These are phyloP conservation scores for Hypsopygia costalis DNA, from an alignment of 2,888 invertebrate genomes.

Conservation along the genomic window DNA sequence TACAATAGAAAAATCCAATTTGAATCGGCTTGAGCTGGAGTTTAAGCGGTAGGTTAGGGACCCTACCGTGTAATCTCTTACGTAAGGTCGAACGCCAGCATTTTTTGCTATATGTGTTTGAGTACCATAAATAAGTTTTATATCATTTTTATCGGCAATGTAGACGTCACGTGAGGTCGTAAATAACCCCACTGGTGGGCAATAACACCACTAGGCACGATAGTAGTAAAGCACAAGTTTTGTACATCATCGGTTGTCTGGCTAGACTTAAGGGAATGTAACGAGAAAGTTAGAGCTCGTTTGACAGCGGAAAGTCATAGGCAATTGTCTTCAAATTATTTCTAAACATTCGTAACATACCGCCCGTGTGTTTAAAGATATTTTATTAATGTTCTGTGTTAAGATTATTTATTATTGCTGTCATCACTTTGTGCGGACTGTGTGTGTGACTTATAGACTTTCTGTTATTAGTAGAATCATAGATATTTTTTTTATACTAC, in stretches of 20 bases:
- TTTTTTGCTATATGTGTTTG: neutral
- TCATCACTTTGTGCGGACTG: too few relatives aligned
- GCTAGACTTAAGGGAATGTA: neutral
- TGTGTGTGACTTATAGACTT: too few relatives aligned
- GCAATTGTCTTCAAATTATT: neutral
- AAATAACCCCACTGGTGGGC: neutral
- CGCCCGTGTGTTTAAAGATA: too few relatives aligned
- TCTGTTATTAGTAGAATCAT: too few relatives aligned
- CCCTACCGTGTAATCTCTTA: too few relatives aligned
- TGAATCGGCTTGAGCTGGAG: too few relatives aligned
- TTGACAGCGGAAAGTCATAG: neutral
- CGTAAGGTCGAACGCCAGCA: too few relatives aligned
- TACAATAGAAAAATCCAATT: too few relatives aligned
- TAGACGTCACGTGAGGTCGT: constrained; percentile 7
- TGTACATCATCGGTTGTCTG: constrained; percentile 7
- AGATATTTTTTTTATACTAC: too few relatives aligned
- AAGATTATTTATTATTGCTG: too few relatives aligned
- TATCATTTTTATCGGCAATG: constrained; percentile 12
- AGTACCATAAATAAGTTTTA: neutral
- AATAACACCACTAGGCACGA: neutral
- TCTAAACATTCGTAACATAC: neutral
- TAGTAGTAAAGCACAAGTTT: neutral
- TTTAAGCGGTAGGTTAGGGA: too few relatives aligned
- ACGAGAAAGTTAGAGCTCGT: neutral
- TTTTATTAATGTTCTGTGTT: too few relatives aligned